Conservation (phyloP, 2,113 vertebrate genomes). For the Rhinolophus sinicus region DNA sequence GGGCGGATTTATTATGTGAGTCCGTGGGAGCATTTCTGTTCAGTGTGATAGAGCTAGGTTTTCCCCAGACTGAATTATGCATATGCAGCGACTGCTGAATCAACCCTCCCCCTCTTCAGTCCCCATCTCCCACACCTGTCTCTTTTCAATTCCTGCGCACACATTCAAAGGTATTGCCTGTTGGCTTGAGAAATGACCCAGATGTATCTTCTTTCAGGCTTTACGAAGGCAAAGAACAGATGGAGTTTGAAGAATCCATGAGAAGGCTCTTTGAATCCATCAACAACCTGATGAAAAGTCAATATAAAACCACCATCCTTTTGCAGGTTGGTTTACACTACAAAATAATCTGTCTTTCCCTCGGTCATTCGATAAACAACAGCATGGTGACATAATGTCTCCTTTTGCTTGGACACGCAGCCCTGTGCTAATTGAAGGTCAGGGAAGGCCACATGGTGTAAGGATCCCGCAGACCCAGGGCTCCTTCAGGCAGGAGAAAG, state of each 20-base stretch:
- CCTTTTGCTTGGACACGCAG: not conserved
- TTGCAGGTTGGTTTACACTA: slow-evolving; percentile 89
- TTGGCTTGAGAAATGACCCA: slow-evolving; percentile 61
- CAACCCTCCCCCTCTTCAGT: not conserved
- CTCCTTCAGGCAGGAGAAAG: not conserved
- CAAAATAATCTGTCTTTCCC: not conserved
- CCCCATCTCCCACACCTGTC: not conserved
- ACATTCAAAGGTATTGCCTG: not conserved
- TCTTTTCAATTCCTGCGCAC: not conserved
- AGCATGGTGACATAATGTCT: not conserved
- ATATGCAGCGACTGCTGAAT: not conserved
- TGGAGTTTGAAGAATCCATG: slow-evolving; percentile 96
- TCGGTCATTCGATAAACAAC: not conserved
- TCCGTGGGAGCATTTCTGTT: not conserved
- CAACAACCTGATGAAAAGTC: slow-evolving; percentile 96
- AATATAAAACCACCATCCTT: slow-evolving; percentile 92
- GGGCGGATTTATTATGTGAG: not conserved
- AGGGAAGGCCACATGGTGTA: not conserved
- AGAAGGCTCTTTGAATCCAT: slow-evolving; percentile 97
- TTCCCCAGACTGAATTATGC: not conserved
- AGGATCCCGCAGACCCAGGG: not conserved
- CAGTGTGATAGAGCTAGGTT: fast-evolving
- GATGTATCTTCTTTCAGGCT: slow-evolving; percentile 85
- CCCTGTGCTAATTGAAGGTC: not conserved
- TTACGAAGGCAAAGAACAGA: slow-evolving; percentile 97